Evolutionary conservation across 1,140 invertebrate genomes (phyloP).

Genomic region (Charaxes varanes): DNA sequence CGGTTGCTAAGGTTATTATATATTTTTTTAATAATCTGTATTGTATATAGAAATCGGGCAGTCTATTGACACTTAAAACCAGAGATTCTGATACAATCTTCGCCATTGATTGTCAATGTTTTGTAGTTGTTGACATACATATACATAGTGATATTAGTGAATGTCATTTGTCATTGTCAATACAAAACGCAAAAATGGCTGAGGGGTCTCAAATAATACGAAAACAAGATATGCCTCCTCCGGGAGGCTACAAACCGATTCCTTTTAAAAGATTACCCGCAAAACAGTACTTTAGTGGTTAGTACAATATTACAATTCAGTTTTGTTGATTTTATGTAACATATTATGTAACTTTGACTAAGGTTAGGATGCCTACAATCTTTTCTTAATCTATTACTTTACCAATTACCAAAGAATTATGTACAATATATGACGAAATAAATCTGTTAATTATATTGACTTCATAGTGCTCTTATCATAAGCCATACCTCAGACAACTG

Average conservation of each 20-base stretch:
- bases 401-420: not conserved
- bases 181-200: conserved; percentile 39
- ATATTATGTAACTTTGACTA: conserved; percentile 53
- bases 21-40: not conserved
- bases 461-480: too few relatives aligned
- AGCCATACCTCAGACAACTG: too few relatives aligned
- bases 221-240: conserved; percentile 90
- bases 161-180: conserved; percentile 1
- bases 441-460: too few relatives aligned
- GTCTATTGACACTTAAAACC: too few relatives aligned
- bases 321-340: conserved; percentile 1
- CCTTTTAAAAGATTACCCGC: conserved; percentile 82
- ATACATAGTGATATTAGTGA: too few relatives aligned
- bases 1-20: conserved; percentile 9
- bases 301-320: conserved; percentile 16
- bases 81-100: too few relatives aligned
- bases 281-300: conserved; percentile 81
- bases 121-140: conserved; percentile 11
- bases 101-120: conserved; percentile 10
- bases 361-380: conserved; percentile 34
- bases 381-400: not conserved
- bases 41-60: too few relatives aligned
- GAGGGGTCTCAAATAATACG: conserved; percentile 47
- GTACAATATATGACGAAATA: too few relatives aligned
- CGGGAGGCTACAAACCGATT: conserved; percentile 87